Base-by-base conservation (phyloP, 2,888 invertebrate genomes). In the Hirtodrosophila histrioides region DNA sequence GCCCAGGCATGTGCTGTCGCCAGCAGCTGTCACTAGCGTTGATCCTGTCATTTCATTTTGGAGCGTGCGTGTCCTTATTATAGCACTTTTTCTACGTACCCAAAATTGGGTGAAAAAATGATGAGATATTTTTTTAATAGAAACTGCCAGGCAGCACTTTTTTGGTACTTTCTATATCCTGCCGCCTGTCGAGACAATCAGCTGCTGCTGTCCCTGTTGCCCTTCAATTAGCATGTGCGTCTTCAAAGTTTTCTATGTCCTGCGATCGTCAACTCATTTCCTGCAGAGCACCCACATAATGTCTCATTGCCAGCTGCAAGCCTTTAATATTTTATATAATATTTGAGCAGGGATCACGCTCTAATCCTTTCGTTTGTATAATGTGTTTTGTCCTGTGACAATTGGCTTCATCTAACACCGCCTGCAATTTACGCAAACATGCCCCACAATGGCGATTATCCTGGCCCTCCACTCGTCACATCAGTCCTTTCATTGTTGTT, bases 31-130 rank as follows among this genome's bases (percentile, higher is more conserved):
- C 85, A 71, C 75, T 69, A 68, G 40, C 75, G 37, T 57, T 79
- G 82, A 79, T 83, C 78, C 78, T 82, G 85, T 82, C 82, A 74
- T 61, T 78, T 63, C 69, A 49, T 63, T 69, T 74, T 82, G 82
- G 82, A 85, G 82, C 80, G 80, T 81, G 81, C 85, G 85, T 84
- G 68, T 84, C 67, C 67, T 67, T 51, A 62, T 63, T 60, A 45
- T 46, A 37, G 39, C 51, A 63, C 45, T 61, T 66, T 62, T 69
- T 55, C 17, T 39, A 41, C 48, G 35, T 62, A 43, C 48, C n/a
- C 37, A 51, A 60, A 50, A 29, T 33, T 7, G 29, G 43, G 41
- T 23, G 39, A 56, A 78, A 70, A 76, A 79, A 79, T 71, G 43
- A 76, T 66, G 67, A 69, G 45, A 63, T 67, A 61, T 62, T 66